phyloP scores from a whole-genome alignment of 2,113 vertebrate genomes.

The Platichthys flesus region DNA sequence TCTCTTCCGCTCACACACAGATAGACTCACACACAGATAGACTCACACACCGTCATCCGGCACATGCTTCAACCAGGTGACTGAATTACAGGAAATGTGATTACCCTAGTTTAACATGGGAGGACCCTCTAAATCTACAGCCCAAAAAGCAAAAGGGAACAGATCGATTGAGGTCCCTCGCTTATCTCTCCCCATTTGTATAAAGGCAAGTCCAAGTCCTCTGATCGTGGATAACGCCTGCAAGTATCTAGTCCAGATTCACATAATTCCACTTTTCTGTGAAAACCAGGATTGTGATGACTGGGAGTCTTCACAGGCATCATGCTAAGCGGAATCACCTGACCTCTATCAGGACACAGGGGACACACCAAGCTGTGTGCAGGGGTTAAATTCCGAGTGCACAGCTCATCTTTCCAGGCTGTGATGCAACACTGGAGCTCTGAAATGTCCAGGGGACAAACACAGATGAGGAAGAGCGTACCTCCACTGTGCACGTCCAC shows the following conservation, averaged over 20 bases:
- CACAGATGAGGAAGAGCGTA: background rate
- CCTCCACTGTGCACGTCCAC: background rate
- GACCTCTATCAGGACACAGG: conserved; percentile 42
- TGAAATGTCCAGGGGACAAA: background rate
- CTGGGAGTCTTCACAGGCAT: background rate
- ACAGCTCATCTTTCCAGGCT: conserved; percentile 22
- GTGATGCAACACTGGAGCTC: conserved; percentile 44
- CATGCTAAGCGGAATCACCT: conserved; percentile 24
- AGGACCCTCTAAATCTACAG: conserved; percentile 4
- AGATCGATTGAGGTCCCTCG: background rate
- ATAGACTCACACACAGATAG: too few relatives aligned
- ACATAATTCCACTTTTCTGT: background rate
- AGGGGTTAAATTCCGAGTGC: conserved; percentile 29
- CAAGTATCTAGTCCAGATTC: background rate
- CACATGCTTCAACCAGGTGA: conserved; percentile 9
- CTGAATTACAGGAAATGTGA: conserved; percentile 51
- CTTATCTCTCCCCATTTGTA: background rate
- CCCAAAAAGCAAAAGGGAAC: background rate
- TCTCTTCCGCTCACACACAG: background rate
- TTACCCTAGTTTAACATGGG: conserved; percentile 15
- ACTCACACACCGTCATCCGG: background rate
- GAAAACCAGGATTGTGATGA: background rate
- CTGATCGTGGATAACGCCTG: background rate
- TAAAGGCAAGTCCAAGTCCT: background rate
- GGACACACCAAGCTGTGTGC: conserved; percentile 10